Conservation (phyloP, 2,797 vertebrate species). For the Sebastes vulpes region DNA sequence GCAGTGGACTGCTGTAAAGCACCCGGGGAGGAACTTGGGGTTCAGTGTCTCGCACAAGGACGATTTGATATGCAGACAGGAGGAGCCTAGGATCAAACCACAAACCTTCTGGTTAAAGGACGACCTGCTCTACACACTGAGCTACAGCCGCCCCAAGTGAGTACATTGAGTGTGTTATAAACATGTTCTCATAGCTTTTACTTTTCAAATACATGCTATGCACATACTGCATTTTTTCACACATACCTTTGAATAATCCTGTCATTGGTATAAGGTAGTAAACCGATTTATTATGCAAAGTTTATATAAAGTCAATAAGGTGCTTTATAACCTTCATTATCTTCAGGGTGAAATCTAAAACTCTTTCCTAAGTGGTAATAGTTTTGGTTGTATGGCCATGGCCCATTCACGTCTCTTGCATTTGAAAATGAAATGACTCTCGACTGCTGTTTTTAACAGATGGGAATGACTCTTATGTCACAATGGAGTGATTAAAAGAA, state of each 20-base stretch:
- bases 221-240: not conserved
- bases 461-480: slow-evolving; percentile 13
- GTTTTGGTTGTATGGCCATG: not conserved
- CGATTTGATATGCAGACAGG: too few species aligned
- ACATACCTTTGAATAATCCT: not conserved
- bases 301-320: not conserved
- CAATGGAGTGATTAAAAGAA: slow-evolving; percentile 6
- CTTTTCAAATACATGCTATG: not conserved
- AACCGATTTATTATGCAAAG: accelerated
- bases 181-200: not conserved
- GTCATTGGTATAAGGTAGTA: not conserved
- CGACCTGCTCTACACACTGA: too few species aligned
- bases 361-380: not conserved
- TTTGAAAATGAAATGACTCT: slow-evolving; percentile 13
- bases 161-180: too few species aligned
- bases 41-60: too few species aligned
- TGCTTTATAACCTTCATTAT: not conserved
- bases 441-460: slow-evolving; percentile 9
- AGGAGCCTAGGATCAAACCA: too few species aligned
- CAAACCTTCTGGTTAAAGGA: too few species aligned
- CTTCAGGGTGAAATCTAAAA: not conserved
- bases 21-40: too few species aligned
- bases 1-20: too few species aligned
- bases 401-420: not conserved
- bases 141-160: too few species aligned